phyloP scores from a whole-genome alignment of 2,888 invertebrate species.

The Pristionchus maxplancki region DNA sequence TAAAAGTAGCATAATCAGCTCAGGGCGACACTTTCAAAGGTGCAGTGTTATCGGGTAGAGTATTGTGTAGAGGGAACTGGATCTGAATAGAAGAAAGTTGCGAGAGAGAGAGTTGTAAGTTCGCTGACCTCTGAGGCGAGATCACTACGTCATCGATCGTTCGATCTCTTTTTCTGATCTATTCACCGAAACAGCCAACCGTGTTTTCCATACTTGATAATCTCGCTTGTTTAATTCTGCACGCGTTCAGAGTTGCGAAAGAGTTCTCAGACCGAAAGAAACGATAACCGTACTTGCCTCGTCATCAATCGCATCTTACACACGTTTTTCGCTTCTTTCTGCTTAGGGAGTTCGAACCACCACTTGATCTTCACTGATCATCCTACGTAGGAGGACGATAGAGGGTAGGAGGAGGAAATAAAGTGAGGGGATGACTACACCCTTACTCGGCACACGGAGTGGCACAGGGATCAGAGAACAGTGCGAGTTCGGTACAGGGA shows the following conservation, averaged over 20 bases:
- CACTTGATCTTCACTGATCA: constrained; percentile 23
- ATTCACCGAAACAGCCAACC: no score
- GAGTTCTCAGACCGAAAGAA: neutral
- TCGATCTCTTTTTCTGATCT: neutral
- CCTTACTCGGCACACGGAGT: neutral
- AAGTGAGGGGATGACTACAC: neutral
- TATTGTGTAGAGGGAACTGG: neutral
- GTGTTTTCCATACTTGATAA: no score
- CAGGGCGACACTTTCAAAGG: constrained; percentile 11
- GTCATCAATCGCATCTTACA: no score
- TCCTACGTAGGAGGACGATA: constrained; percentile 29
- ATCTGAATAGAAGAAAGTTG: neutral
- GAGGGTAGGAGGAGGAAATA: neutral
- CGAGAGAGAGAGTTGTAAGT: neutral
- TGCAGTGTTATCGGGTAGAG: neutral
- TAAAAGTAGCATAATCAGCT: constrained; percentile 4
- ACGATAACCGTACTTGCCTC: no score
- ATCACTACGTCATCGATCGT: neutral
- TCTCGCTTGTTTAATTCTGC: no score
- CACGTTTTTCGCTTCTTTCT: neutral
- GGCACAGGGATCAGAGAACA: neutral
- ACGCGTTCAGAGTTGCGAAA: no score
- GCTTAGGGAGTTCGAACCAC: constrained; percentile 18
- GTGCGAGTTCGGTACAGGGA: neutral
- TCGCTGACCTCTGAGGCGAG: neutral